Evolutionary conservation across 2,113 vertebrate species (phyloP), one percentile per base, ranked within the genome.

Genomic region (Tachysurus vachellii): DNA sequence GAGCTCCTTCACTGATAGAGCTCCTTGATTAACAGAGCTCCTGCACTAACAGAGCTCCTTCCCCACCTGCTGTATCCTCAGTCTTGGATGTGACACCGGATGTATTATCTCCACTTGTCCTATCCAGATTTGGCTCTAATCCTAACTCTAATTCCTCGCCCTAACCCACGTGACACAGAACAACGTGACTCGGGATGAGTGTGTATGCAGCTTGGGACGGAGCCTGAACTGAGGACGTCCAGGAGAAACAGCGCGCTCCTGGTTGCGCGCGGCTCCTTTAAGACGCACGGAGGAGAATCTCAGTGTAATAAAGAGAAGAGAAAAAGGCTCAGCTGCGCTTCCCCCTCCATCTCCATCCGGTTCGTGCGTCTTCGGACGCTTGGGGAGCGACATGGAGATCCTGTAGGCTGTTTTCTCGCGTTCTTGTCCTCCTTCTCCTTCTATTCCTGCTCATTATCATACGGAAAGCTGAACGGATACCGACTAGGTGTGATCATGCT

Each of bases 371-470:
- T 42, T 83, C 77, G 90, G 54, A 77, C 54, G 62, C 71, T 26
- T 61, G 88, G 87, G 68, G 77, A 44, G 88, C 80, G 89, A 82
- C 90, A 93, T 93, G 92, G 92, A 93, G 88, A 88, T 1, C 76
- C 89, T 85, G 83, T 88, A 31, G 87, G 8, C 56, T 47, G 83
- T 79, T 26, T 64, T 14, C 47, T 23, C 23, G 23, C 23, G 19
- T 57, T 44, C 21, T n/a, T 47, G 8, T 44, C 80, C 36, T 82
- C 54, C 90, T 36, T 11, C 2, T 50, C 2, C 80, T 70, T 87
- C 73, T 68, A 12, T 0, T 36, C 14, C 28, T 56, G 13, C 42
- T 54, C 16, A 1, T 28, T 7, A 57, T 80, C 61, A 80, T 11
- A 61, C 57, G 8, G 84, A 73, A 70, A 57, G 26, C 26, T n/a